Evolutionary conservation across 2,888 invertebrate species (phyloP).

Genomic region (Nycteola revayana): DNA sequence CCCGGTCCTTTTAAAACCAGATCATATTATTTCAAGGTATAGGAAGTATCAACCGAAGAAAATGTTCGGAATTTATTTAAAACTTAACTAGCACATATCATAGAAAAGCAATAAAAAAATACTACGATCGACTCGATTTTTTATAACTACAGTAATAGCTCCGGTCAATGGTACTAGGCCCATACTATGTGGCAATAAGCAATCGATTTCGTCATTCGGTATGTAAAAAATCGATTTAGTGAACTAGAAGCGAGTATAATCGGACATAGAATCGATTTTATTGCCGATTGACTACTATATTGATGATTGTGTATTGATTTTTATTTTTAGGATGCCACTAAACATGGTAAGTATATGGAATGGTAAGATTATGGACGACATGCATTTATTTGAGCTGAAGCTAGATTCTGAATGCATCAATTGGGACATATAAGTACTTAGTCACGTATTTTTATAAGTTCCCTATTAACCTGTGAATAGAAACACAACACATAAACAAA

Average conservation of each 20-base stretch:
- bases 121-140: constrained; percentile 34
- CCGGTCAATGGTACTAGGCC: constrained; percentile 39
- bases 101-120: constrained; percentile 33
- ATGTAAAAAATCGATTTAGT: constrained; percentile 59
- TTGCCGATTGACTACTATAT: constrained; percentile 56
- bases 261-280: constrained; percentile 60
- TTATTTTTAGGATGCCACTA: constrained; percentile 37
- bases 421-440: neutral
- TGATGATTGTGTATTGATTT: constrained; percentile 51
- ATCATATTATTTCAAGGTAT: no score
- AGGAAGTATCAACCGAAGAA: neutral
- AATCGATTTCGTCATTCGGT: constrained; percentile 58
- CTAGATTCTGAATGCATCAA: constrained; percentile 8
- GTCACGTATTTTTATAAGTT: constrained; percentile 1
- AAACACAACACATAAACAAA: no score
- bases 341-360: constrained; percentile 23
- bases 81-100: constrained; percentile 26
- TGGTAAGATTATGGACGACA: constrained; percentile 11
- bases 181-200: constrained; percentile 60
- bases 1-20: no score
- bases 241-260: constrained; percentile 57
- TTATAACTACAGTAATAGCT: constrained; percentile 35
- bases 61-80: constrained; percentile 13
- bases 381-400: constrained; percentile 1
- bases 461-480: no score